These are phyloP conservation scores for Nilaparvata lugens DNA, from an alignment of 1,140 invertebrate species.

Conservation along the genomic window DNA sequence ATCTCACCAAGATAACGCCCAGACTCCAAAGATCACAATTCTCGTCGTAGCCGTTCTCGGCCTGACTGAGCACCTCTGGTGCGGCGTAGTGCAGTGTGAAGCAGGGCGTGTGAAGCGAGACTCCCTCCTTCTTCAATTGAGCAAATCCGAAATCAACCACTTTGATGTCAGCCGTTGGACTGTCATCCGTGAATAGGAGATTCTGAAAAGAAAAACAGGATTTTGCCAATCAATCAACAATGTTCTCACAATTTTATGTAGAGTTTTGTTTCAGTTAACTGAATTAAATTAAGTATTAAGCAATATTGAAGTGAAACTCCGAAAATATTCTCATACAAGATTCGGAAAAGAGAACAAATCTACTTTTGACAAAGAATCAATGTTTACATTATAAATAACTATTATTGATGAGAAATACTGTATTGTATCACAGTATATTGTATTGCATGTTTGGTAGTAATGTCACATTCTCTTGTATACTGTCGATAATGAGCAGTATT, in stretches of 20 bases:
- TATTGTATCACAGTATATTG: no score
- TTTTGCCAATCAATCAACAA: neutral
- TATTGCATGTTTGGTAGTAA: no score
- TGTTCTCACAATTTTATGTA: neutral
- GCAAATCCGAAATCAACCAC: conserved; percentile 90
- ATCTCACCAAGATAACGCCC: conserved; percentile 67
- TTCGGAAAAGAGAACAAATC: no score
- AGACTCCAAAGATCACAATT: conserved; percentile 90
- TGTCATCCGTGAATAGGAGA: conserved; percentile 55
- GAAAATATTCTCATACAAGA: no score
- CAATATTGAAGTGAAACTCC: no score
- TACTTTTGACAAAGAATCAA: no score
- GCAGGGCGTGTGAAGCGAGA: conserved; percentile 67
- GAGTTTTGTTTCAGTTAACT: no score
- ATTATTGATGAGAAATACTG: no score
- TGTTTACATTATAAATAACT: no score
- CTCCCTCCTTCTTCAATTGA: conserved; percentile 51
- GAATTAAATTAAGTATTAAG: no score
- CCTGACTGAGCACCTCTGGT: conserved; percentile 69
- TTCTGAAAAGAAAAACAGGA: conserved; percentile 43
- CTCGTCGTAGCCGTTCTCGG: conserved; percentile 62
- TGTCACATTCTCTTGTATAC: no score
- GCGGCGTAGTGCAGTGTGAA: conserved; percentile 87
- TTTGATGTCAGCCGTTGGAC: conserved; percentile 59
- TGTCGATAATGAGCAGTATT: no score